phyloP scores from a whole-genome alignment of 2,113 vertebrate genomes.

The Nerophis ophidion region DNA sequence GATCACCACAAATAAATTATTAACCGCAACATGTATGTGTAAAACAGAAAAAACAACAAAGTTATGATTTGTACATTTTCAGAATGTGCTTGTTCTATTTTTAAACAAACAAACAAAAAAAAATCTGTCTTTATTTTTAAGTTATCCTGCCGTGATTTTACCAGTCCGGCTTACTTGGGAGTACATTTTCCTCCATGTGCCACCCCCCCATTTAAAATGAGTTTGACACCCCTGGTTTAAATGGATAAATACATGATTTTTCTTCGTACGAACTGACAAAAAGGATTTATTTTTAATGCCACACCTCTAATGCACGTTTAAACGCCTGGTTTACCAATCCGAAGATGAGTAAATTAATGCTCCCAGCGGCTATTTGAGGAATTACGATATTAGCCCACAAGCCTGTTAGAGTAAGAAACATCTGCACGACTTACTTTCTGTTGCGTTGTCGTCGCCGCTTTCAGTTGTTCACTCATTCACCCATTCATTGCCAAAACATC shows the following conservation, averaged over 20 bases:
- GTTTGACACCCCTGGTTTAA: too few species aligned
- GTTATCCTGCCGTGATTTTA: too few species aligned
- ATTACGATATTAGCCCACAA: neutral
- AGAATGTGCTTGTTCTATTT: too few species aligned
- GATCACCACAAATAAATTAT: too few species aligned
- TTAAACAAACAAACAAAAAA: neutral
- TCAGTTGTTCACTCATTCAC: constrained; percentile 28
- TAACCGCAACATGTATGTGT: too few species aligned
- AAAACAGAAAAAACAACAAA: too few species aligned
- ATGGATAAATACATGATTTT: neutral
- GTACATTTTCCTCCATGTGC: too few species aligned
- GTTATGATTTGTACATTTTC: neutral
- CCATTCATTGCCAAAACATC: constrained; percentile 41
- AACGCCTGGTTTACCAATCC: too few species aligned
- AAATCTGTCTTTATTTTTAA: neutral
- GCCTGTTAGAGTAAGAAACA: constrained; percentile 45
- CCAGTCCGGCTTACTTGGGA: too few species aligned
- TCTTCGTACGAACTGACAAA: neutral
- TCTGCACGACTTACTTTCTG: constrained; percentile 52
- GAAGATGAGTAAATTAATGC: neutral
- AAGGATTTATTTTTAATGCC: neutral
- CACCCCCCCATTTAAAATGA: too few species aligned
- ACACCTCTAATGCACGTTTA: neutral
- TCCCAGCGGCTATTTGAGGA: constrained; percentile 8
- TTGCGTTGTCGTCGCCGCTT: constrained; percentile 26